phyloP scores from a whole-genome alignment of 2,113 vertebrate species.

The Varanus komodoensis region DNA sequence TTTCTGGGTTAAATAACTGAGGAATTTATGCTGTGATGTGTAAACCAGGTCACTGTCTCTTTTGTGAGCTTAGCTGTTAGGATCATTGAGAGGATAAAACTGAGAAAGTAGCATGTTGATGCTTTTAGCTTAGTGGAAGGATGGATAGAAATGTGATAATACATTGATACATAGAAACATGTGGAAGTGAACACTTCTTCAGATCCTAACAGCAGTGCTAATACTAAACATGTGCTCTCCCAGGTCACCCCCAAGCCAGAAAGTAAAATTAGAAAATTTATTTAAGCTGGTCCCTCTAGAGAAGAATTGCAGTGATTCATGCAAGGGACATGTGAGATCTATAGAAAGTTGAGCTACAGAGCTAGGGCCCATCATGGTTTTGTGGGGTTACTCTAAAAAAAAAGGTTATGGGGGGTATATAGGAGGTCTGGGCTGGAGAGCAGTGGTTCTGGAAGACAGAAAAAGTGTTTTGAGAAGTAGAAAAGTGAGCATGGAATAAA shows the following conservation, averaged over 20 bases:
- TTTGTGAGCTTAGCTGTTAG: neutral
- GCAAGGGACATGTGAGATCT: neutral
- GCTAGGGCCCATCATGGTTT: neutral
- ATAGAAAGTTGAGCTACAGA: neutral
- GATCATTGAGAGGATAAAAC: neutral
- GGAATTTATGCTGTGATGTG: no score
- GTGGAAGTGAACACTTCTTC: neutral
- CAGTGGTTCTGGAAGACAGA: neutral
- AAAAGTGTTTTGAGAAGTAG: neutral
- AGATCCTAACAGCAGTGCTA: neutral
- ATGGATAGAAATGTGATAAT: neutral
- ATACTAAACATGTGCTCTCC: neutral
- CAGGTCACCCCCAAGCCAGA: neutral
- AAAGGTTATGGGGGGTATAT: neutral
- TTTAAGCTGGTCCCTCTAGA: neutral
- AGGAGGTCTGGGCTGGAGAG: no score
- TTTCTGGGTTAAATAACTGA: no score
- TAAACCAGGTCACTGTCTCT: neutral
- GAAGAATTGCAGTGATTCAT: neutral
- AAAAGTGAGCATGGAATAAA: neutral
- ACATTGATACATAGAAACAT: neutral
- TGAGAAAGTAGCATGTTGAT: neutral
- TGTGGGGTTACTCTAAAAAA: neutral
- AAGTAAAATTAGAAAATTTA: neutral
- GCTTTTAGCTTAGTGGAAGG: neutral